These are phyloP conservation scores for Phoebastria nigripes DNA, from an alignment of 2,797 vertebrate species.

Conservation along the genomic window DNA sequence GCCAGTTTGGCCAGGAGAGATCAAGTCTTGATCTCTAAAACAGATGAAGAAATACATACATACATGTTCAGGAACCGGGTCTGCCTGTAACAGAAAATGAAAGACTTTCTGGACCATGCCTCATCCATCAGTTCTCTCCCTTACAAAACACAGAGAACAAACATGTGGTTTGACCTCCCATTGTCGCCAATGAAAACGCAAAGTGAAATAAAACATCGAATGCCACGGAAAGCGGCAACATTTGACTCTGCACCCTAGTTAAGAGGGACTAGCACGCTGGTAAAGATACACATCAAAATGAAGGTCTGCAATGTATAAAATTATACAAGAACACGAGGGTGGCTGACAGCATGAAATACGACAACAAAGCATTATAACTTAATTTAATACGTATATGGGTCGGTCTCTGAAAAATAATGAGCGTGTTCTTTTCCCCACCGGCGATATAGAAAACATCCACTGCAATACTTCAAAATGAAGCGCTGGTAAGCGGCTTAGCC, in stretches of 20 bases:
- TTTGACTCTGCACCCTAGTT: not conserved
- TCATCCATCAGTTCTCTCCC: not conserved
- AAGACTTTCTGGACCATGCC: not conserved
- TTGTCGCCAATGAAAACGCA: accelerated
- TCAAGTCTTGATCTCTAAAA: not conserved
- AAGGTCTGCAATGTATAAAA: not conserved
- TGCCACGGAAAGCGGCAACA: accelerated
- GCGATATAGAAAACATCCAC: not conserved
- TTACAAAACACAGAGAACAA: not conserved
- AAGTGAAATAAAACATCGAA: not conserved
- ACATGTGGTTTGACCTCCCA: not conserved
- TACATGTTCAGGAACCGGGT: not conserved
- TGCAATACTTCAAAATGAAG: not conserved
- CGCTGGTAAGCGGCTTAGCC: constrained; percentile 17
- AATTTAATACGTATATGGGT: not conserved
- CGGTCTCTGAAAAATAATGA: not conserved
- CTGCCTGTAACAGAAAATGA: not conserved
- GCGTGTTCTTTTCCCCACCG: not conserved
- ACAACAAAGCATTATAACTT: not conserved
- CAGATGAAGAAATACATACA: accelerated
- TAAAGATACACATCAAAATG: not conserved
- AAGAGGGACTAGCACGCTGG: not conserved
- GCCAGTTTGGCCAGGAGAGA: not conserved
- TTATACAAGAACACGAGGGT: not conserved
- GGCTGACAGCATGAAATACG: accelerated